Base-by-base conservation (phyloP, 2,888 invertebrate genomes). In the Thereva nobilitata region DNA sequence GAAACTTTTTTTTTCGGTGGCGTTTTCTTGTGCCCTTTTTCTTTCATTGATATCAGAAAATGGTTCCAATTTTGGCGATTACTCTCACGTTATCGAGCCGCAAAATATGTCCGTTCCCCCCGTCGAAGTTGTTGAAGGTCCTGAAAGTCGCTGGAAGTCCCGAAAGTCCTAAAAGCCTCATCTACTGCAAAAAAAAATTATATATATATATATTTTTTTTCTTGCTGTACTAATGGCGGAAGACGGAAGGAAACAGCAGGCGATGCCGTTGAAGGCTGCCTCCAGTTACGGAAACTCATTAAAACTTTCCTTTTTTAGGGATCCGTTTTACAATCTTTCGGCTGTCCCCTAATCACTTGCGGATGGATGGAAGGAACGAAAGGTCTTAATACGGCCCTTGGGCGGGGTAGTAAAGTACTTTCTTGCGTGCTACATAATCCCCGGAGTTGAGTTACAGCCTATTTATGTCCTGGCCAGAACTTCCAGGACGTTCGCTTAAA, bases 271-370 rank as follows among this genome's bases (percentile, higher is more conserved):
- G 45, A 56, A 59, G 40, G 47, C 59, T 38, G 59, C 59, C 55
- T 66, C 63, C 63, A 45, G 68, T 49, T 56, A 44, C 68, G 68
- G 66, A 68, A 68, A 66, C 66, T 68, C 68, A 68, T 68, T 66
- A 66, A 68, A 68, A 68, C 65, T 68, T 66, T 55, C 37, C 64
- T 47, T 64, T 63, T 64, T 56, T 53, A 35, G 47, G 45, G 59
- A 59, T 47, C 45, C 45, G 38, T 47, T 38, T 40, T 47, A 12
- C 9, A 59, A 12, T 59, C 59, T 47, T 23, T 49, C 23, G 37
- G 42, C 12, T 47, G 47, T 38, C 49, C 59, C 49, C 23, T 12
- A 10, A 52, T 35, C 34, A n/a, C n/a, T 49, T 37, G 4, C 10
- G 4, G 5, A 59, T n/a, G 23, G 23, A 23, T 23, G 23, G 23